These are phyloP conservation scores for Brachionichthys hirsutus DNA, from an alignment of 2,113 vertebrate genomes.

Conservation along the genomic window DNA sequence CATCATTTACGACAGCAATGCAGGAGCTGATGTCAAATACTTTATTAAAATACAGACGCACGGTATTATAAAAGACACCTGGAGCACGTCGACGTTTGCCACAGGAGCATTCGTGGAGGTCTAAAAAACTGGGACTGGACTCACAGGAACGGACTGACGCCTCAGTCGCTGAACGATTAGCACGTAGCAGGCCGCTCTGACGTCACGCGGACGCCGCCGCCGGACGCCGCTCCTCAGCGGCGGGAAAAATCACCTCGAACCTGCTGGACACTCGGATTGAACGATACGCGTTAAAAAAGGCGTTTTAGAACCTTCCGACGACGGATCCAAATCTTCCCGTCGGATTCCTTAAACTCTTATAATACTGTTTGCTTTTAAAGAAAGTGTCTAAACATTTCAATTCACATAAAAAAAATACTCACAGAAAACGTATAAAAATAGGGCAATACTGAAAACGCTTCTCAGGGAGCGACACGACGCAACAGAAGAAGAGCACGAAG, in stretches of 20 bases:
- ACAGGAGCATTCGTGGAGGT: slow-evolving; percentile 29
- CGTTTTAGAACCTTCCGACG: slow-evolving; percentile 19
- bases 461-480: slow-evolving; percentile 43
- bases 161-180: not conserved
- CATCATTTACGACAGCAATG: not conserved
- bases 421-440: slow-evolving; percentile 61
- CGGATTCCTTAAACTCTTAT: not conserved
- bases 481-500: slow-evolving; percentile 39
- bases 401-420: slow-evolving; percentile 46
- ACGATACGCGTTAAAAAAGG: slow-evolving; percentile 10
- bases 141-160: slow-evolving; percentile 5
- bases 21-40: slow-evolving; percentile 12
- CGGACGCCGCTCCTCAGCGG: too few relatives aligned
- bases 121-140: slow-evolving; percentile 27
- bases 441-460: slow-evolving; percentile 23
- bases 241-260: too few relatives aligned
- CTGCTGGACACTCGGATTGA: not conserved
- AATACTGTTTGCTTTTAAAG: slow-evolving; percentile 23
- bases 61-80: slow-evolving; percentile 59
- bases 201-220: not conserved
- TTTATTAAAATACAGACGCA: slow-evolving; percentile 56
- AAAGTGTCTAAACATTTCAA: slow-evolving; percentile 9
- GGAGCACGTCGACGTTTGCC: slow-evolving; percentile 26
- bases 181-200: not conserved
- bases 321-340: not conserved